Conservation (phyloP, 2,113 vertebrate genomes). For the Climacteris rufus region DNA sequence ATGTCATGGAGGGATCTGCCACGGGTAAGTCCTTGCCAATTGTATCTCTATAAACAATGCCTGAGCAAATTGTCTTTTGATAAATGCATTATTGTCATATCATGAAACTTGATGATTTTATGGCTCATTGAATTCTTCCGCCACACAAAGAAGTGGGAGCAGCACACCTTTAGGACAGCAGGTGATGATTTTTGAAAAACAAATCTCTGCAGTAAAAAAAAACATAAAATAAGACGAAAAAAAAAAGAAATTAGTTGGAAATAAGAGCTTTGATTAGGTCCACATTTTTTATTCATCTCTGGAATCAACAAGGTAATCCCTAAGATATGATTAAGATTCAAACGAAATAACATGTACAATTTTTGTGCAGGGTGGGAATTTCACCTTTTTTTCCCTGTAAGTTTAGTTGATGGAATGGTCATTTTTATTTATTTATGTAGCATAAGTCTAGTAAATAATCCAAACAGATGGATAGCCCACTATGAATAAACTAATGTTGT, state of each 20-base stretch:
- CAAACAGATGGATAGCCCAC: not conserved
- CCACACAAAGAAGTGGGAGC: accelerated
- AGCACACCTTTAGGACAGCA: not conserved
- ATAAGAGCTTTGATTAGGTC: not conserved
- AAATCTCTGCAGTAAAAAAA: not conserved
- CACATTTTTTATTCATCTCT: not conserved
- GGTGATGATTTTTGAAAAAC: not conserved
- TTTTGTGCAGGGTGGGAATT: not conserved
- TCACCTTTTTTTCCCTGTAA: not conserved
- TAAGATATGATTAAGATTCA: not conserved
- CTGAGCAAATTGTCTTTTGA: too few relatives aligned
- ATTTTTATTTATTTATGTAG: not conserved
- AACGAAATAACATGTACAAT: not conserved
- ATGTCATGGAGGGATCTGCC: slow-evolving; percentile 92
- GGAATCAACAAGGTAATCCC: not conserved
- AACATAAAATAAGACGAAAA: not conserved
- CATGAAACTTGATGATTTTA: not conserved
- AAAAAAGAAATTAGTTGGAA: not conserved
- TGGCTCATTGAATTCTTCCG: not conserved
- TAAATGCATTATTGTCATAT: accelerated
- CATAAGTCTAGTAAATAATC: not conserved
- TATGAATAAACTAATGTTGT: not conserved
- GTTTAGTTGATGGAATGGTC: not conserved
- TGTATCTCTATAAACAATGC: accelerated
- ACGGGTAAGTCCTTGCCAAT: slow-evolving; percentile 76